Base-by-base conservation (phyloP, 2,888 invertebrate species). In the Willowsia nigromaculata region DNA sequence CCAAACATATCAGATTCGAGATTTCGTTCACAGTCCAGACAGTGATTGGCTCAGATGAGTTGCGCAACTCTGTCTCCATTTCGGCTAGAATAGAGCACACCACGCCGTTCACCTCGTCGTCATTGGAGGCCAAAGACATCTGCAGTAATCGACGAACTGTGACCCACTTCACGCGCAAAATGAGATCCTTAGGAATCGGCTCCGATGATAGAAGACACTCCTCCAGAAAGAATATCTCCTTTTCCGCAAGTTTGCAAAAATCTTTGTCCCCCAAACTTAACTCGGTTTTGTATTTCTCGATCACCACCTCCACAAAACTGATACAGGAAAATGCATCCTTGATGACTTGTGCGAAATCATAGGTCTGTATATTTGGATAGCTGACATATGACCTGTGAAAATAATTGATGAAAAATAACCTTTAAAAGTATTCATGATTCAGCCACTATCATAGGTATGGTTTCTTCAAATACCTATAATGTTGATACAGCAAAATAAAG, bases 401-500 rank as follows among this genome's bases (percentile, higher is more conserved):
- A 76, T 18, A 47, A 59, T 13, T 15, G 30, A 80, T 80, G 30
- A 53, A 18, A 37, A 37, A 2, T 11, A 30, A 30, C n/a, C 22
- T 40, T 13, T 4, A 37, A 78, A 18, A 74, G n/a, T 43, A 2
- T 22, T 71, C 68, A n/a, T n/a, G n/a, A n/a, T n/a, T 33, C 50
- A 9, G 62, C 47, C 11, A 50, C 47, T 13, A 50, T 15, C 15
- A 50, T n/a, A 50, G n/a, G 47, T 50, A 50, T n/a, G 47, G 3
- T 11, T 53, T 71, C 25, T 22, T 7, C 27, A 59, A 2, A 25
- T 91, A 92, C 92, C 92, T 91, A 71, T 90, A 91, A 22, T 89
- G 37, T 7, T 95, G 94, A 92, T 96, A 96, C 6, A 95, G 94
- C 93, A 95, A 94, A 89, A 96, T 94, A 93, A 95, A 97, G 68